A percentile compares a stretch with the other conserved stretches of the same genome.
Evolutionary conservation across 2,888 invertebrate species (phyloP).

Genomic region (Athrips mouffetella): DNA sequence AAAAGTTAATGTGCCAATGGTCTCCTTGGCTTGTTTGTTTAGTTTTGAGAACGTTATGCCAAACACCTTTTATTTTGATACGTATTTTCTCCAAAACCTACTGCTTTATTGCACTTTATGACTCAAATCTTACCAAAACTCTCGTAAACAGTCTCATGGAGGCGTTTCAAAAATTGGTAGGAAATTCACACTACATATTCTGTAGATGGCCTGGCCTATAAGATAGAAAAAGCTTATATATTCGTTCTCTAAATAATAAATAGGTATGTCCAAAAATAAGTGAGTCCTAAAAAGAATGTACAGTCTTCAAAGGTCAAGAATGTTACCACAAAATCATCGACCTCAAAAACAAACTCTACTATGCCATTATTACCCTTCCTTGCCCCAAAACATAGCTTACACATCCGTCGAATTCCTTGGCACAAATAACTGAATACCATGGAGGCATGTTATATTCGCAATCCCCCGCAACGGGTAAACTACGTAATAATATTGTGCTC

Average conservation of each 20-base stretch:
- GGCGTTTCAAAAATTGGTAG: too few species aligned
- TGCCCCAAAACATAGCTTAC: constrained; percentile 20
- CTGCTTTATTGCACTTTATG: too few species aligned
- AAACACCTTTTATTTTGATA: too few species aligned
- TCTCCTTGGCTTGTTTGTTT: too few species aligned
- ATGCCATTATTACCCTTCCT: constrained; percentile 13
- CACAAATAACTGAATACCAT: constrained; percentile 60
- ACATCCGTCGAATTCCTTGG: constrained; percentile 40
- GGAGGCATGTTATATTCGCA: constrained; percentile 62
- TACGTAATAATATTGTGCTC: constrained; percentile 74
- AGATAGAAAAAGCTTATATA: neutral
- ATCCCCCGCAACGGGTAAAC: constrained; percentile 64
- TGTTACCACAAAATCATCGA: neutral
- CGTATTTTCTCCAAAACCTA: too few species aligned
- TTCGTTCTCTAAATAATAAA: neutral
- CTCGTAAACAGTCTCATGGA: too few species aligned
- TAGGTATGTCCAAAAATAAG: neutral
- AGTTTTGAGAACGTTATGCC: too few species aligned
- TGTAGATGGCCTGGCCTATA: neutral
- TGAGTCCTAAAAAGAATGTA: neutral
- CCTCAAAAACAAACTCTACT: neutral
- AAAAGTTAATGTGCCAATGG: too few species aligned
- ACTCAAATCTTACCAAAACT: too few species aligned
- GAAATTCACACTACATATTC: too few species aligned
- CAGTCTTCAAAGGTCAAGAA: too few species aligned